A percentile compares a stretch with the other conserved stretches of the same genome.
Conservation (phyloP, 2,113 vertebrate genomes). For the Passer montanus region DNA sequence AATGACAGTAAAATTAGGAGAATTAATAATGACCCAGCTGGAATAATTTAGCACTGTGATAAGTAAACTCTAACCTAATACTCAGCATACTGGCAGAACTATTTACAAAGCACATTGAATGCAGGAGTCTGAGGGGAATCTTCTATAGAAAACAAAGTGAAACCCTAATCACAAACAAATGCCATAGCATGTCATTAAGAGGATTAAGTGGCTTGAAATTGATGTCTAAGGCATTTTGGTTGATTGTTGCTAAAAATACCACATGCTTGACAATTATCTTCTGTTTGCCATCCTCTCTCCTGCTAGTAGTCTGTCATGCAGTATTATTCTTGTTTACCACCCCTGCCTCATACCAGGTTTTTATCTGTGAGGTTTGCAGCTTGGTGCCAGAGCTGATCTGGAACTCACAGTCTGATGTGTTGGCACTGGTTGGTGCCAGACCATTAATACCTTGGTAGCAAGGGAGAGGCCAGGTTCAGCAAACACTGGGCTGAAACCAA, state of each 20-base stretch:
- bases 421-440: neutral
- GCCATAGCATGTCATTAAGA: conserved; percentile 22
- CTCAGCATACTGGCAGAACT: neutral
- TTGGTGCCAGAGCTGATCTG: neutral
- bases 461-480: neutral
- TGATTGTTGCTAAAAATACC: conserved; percentile 57
- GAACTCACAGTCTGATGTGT: neutral
- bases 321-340: conserved; percentile 13
- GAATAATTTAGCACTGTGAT: conserved; percentile 48
- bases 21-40: conserved; percentile 47
- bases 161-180: conserved; percentile 40
- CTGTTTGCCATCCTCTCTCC: conserved; percentile 13
- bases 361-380: neutral
- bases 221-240: conserved; percentile 45
- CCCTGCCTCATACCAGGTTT: neutral
- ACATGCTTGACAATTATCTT: conserved; percentile 25
- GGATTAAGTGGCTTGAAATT: conserved; percentile 53
- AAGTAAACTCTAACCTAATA: conserved; percentile 30
- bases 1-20: conserved; percentile 47
- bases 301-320: conserved; percentile 17
- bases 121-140: conserved; percentile 10
- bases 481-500: neutral
- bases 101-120: conserved; percentile 17
- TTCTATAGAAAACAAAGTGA: conserved; percentile 35
- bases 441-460: conserved; percentile 12